Evolutionary conservation across 2,113 vertebrate genomes (phyloP).

Genomic region (Oxygymnocypris stewartii): DNA sequence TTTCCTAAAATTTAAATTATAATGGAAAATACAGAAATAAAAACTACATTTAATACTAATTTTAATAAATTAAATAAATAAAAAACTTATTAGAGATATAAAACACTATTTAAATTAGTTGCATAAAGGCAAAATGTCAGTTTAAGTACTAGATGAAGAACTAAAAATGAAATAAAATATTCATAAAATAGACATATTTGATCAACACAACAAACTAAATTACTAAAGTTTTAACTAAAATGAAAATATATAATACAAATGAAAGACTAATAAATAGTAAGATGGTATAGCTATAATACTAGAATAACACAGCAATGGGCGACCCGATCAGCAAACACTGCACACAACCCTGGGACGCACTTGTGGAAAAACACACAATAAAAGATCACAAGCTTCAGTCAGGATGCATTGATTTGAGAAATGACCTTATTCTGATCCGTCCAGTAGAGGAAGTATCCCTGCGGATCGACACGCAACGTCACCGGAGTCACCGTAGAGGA

Average conservation of each 20-base stretch:
- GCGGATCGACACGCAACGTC: conserved; percentile 88
- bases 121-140: too few species aligned
- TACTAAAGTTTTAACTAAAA: too few species aligned
- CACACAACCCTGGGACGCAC: neutral
- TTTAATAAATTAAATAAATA: neutral
- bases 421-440: conserved; percentile 97
- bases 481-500: conserved; percentile 89
- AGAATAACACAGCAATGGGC: neutral
- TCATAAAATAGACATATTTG: too few species aligned
- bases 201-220: too few species aligned
- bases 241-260: too few species aligned
- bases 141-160: too few species aligned
- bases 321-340: neutral
- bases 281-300: neutral
- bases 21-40: neutral
- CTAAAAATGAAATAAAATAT: too few species aligned
- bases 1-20: neutral
- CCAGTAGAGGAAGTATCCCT: conserved; percentile 98
- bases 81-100: neutral
- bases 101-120: too few species aligned
- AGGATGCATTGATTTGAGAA: neutral
- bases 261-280: neutral
- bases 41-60: neutral
- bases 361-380: neutral
- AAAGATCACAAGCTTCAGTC: neutral